A percentile compares a stretch with the other conserved stretches of the same genome.
phyloP scores from a whole-genome alignment of 1,140 invertebrate species.

The Neelides sp. region DNA sequence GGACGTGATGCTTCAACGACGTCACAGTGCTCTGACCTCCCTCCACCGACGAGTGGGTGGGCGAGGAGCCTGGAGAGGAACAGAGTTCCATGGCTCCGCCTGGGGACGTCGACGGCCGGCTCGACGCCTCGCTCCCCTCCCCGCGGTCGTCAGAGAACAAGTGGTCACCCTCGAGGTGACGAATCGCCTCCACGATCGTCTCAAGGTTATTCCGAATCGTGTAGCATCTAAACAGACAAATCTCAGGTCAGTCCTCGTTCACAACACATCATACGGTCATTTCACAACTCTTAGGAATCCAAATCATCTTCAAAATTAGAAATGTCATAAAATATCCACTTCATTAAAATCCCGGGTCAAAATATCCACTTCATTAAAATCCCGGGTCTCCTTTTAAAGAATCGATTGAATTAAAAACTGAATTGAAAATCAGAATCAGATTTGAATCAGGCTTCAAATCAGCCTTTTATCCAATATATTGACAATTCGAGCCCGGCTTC shows the following conservation, averaged over 20 bases:
- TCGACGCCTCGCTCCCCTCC: conserved; percentile 9
- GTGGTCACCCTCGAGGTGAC: conserved; percentile 88
- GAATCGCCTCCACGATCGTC: conserved; percentile 93
- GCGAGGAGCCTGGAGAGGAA: conserved; percentile 15
- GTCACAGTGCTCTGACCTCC: conserved; percentile 17
- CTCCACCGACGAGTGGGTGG: conserved; percentile 14
- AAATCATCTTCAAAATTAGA: conserved; percentile 14
- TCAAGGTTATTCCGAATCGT: conserved; percentile 86
- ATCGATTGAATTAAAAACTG: no score
- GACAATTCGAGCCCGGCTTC: no score
- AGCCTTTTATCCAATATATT: no score
- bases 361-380: no score
- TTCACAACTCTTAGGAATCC: no score
- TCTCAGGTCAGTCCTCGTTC: neutral
- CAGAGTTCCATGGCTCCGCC: conserved; percentile 25
- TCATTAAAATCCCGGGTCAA: no score
- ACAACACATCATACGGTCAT: neutral
- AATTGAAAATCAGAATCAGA: no score
- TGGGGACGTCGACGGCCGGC: conserved; percentile 11
- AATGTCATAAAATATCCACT: no score
- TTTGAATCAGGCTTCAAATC: no score
- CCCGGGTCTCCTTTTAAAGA: no score
- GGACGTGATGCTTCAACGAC: conserved; percentile 28
- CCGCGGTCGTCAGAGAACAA: conserved; percentile 57
- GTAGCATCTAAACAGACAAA: conserved; percentile 31